These are phyloP conservation scores for Branchellion lobata DNA, from an alignment of 2,888 invertebrate genomes.

Conservation along the genomic window DNA sequence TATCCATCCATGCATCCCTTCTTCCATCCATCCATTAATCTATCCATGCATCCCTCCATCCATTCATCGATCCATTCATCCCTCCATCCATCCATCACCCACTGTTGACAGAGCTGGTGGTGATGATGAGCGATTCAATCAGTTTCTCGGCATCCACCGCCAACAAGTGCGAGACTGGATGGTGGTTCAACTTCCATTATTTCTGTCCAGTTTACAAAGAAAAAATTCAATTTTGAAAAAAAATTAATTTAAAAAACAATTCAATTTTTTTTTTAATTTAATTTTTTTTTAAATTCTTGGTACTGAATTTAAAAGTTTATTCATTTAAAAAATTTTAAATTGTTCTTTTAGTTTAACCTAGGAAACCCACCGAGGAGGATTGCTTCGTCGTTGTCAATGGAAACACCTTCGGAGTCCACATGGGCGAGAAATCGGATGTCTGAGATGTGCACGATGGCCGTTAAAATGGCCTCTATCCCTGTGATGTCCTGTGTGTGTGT, in stretches of 20 bases:
- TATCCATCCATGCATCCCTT: too few relatives aligned
- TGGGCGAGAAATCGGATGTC: slow-evolving; percentile 57
- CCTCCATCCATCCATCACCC: neutral
- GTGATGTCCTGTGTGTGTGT: slow-evolving; percentile 55
- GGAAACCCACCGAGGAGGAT: slow-evolving; percentile 50
- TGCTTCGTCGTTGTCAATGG: slow-evolving; percentile 54
- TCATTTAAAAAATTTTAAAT: too few relatives aligned
- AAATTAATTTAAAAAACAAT: too few relatives aligned
- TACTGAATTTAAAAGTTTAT: slow-evolving; percentile 48
- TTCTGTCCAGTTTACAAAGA: too few relatives aligned
- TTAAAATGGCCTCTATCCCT: slow-evolving; percentile 56
- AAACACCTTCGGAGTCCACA: slow-evolving; percentile 56
- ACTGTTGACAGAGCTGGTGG: slow-evolving; percentile 42
- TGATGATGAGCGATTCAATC: slow-evolving; percentile 40
- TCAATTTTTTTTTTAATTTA: too few relatives aligned
- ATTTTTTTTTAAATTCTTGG: neutral
- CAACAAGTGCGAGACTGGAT: slow-evolving; percentile 41
- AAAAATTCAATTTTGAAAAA: too few relatives aligned
- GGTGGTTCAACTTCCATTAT: too few relatives aligned
- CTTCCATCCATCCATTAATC: too few relatives aligned
- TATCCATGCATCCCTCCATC: too few relatives aligned
- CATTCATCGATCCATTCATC: too few relatives aligned
- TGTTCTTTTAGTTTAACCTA: too few relatives aligned
- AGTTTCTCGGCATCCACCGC: slow-evolving; percentile 38
- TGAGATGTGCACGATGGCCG: slow-evolving; percentile 58